These are phyloP conservation scores for Petromus typicus DNA, from an alignment of 2,113 vertebrate genomes.

Conservation along the genomic window DNA sequence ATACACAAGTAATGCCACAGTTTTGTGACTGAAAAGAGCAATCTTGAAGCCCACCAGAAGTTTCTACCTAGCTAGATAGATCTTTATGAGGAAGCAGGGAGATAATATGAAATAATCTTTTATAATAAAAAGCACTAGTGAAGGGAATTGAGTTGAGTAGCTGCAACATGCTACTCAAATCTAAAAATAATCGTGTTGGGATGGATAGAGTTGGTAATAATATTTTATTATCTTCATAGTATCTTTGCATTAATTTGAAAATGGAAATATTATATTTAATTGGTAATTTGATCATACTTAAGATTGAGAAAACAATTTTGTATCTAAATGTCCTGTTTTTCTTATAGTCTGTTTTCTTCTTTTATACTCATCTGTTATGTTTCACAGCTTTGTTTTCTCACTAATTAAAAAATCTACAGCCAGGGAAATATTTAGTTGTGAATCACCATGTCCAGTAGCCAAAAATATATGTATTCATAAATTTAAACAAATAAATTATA, in stretches of 20 bases:
- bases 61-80: not conserved
- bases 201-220: not conserved
- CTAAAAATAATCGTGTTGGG: not conserved
- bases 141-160: not conserved
- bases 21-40: conserved; percentile 38
- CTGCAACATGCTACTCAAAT: conserved; percentile 22
- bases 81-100: not conserved
- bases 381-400: conserved; percentile 36
- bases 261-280: conserved; percentile 9
- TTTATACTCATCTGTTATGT: conserved; percentile 21
- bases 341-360: not conserved
- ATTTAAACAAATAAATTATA: conserved; percentile 53
- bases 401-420: conserved; percentile 56
- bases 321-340: conserved; percentile 46
- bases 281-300: not conserved
- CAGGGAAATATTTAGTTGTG: conserved; percentile 25
- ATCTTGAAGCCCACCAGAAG: not conserved
- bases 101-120: not conserved
- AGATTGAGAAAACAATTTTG: conserved; percentile 51
- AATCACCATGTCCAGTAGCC: conserved; percentile 20
- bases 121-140: not conserved
- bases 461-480: conserved; percentile 58
- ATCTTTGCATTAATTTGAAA: conserved; percentile 39
- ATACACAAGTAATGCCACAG: not conserved
- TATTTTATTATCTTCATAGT: not conserved